These are phyloP conservation scores for Drosophila tani DNA, from an alignment of 1,140 invertebrate species.

Conservation along the genomic window DNA sequence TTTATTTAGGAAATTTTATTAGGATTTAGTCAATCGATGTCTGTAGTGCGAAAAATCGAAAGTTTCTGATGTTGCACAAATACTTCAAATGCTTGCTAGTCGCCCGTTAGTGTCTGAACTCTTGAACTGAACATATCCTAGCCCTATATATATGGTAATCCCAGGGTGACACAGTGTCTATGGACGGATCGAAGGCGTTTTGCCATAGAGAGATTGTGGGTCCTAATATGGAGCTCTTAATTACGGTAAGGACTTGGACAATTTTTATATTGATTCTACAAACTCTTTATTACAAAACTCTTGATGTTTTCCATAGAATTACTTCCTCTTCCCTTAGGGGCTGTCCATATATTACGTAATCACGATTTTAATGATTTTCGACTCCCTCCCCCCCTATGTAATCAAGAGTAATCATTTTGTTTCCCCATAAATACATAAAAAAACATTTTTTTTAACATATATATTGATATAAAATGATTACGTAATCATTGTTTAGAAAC, in stretches of 20 bases:
- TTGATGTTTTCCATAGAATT: slow-evolving; percentile 1
- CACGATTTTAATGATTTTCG: no score
- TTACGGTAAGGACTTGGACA: no score
- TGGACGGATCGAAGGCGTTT: not conserved
- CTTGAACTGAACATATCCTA: slow-evolving; percentile 73
- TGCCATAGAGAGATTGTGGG: not conserved
- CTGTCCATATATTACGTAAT: no score
- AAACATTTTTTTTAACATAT: no score
- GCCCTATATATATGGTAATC: slow-evolving; percentile 17
- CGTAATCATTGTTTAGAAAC: no score
- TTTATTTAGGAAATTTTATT: slow-evolving; percentile 75
- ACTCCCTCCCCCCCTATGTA: no score
- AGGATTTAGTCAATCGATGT: slow-evolving; percentile 47
- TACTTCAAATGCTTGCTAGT: slow-evolving; percentile 65
- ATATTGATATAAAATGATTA: no score
- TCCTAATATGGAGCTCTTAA: not conserved
- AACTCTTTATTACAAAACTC: not conserved
- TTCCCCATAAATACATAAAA: no score
- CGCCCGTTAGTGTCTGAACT: slow-evolving; percentile 50
- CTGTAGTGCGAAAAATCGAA: slow-evolving; percentile 26
- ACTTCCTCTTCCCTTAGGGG: not conserved
- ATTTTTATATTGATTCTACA: not conserved
- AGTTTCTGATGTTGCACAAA: slow-evolving; percentile 62
- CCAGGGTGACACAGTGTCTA: slow-evolving; percentile 1
- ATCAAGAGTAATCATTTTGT: no score